Base-by-base conservation (phyloP, 2,888 invertebrate species). In the Callimorpha dominula region DNA sequence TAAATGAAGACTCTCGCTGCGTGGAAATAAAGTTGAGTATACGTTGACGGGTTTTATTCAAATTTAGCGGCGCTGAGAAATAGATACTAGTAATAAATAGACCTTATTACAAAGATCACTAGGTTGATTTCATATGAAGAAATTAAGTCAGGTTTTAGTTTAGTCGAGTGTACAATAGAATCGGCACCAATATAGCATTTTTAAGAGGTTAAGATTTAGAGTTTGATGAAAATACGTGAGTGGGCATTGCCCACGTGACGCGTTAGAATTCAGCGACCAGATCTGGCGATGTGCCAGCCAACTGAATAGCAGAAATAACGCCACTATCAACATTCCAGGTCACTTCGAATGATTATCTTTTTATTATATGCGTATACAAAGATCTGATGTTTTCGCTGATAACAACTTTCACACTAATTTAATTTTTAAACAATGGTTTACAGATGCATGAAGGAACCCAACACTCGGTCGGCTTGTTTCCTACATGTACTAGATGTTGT, bases 261-360 rank as follows among this genome's bases (percentile, higher is more conserved):
- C 90, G 76, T 79, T 87, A 84, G 83, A 88, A 90, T 87, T 89
- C 89, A 89, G 88, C 89, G 89, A 90, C 92, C 91, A 88, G 91
- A 87, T 81, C 92, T 95, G 95, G 95, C 94, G 79, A 70, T 81
- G 81, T 89, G 95, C 95, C 95, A 95, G 90, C 88, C 90, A 88
- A 87, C 90, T 89, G 89, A 92, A 93, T 91, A 93, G 92, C 94
- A 94, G 92, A 94, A 94, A 95, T 95, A 95, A 95, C 94, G 91
- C 91, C 91, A 93, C 94, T 94, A 94, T 94, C 93, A 94, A 93
- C 93, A 95, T 95, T 94, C 95, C 94, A 95, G 95, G 92, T 93
- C 95, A 95, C 92, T 93, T 92, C 89, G 89, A 89, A 90, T 87
- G 90, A 94, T 93, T 92, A 93, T 92, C 89, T 92, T 92, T 91